Conservation (phyloP, 1,140 invertebrate genomes). For the Gonatopus flavifemur region DNA sequence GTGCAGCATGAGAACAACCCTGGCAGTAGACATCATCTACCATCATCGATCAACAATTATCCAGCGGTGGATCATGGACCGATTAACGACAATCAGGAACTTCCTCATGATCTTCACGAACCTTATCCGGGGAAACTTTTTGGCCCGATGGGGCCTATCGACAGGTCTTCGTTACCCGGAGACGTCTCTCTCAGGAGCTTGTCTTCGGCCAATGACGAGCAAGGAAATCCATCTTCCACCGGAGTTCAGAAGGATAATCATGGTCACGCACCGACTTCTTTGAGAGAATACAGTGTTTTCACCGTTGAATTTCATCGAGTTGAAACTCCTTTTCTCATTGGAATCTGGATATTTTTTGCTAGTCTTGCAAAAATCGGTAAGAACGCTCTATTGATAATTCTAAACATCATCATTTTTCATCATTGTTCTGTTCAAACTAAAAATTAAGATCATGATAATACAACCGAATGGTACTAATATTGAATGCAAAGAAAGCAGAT, state of each 20-base stretch:
- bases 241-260: slow-evolving; percentile 1
- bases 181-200: slow-evolving; percentile 38
- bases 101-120: slow-evolving; percentile 28
- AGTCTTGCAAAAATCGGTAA: slow-evolving; percentile 92
- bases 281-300: slow-evolving; percentile 70
- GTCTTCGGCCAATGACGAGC: slow-evolving; percentile 15
- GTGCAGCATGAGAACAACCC: not conserved
- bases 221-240: slow-evolving; percentile 6
- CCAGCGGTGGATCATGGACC: slow-evolving; percentile 35
- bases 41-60: slow-evolving; percentile 13
- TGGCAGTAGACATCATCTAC: slow-evolving; percentile 1
- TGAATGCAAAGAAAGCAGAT: too few species aligned
- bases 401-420: too few species aligned
- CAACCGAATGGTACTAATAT: too few species aligned
- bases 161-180: slow-evolving; percentile 24
- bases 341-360: slow-evolving; percentile 92
- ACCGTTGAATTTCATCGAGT: slow-evolving; percentile 85
- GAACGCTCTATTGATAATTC: too few species aligned
- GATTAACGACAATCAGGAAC: slow-evolving; percentile 29
- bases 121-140: slow-evolving; percentile 48
- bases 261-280: slow-evolving; percentile 10
- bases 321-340: slow-evolving; percentile 90
- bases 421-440: too few species aligned
- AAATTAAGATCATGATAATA: too few species aligned
- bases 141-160: slow-evolving; percentile 48